Evolutionary conservation across 2,888 invertebrate species (phyloP).

Genomic region (Mesoligia furuncula): DNA sequence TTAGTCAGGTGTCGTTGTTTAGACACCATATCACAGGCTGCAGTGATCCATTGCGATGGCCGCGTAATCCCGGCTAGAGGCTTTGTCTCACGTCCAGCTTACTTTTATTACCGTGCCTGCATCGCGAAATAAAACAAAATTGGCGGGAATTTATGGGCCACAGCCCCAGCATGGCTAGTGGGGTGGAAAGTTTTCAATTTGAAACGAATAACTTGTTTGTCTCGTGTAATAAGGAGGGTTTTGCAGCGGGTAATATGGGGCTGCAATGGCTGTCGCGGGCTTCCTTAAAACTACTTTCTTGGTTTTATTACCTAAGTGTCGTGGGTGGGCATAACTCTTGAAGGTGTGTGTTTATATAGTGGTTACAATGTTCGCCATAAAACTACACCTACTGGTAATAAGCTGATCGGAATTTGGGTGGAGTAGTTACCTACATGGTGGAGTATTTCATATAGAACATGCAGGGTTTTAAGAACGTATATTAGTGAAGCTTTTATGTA

Average conservation of each 20-base stretch:
- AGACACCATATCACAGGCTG: slow-evolving; percentile 85
- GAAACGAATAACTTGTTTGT: slow-evolving; percentile 90
- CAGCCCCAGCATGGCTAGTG: slow-evolving; percentile 87
- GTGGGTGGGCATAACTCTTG: slow-evolving; percentile 79
- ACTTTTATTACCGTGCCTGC: slow-evolving; percentile 90
- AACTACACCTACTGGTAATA: slow-evolving; percentile 53
- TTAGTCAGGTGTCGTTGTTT: slow-evolving; percentile 85
- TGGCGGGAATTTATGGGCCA: slow-evolving; percentile 90
- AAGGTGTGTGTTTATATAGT: slow-evolving; percentile 71
- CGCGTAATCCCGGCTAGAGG: slow-evolving; percentile 88
- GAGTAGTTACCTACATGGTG: slow-evolving; percentile 40
- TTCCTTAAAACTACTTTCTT: slow-evolving; percentile 89
- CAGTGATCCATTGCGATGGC: slow-evolving; percentile 89
- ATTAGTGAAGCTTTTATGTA: neutral
- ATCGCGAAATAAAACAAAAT: slow-evolving; percentile 90
- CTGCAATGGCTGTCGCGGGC: slow-evolving; percentile 86
- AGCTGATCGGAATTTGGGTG: slow-evolving; percentile 56
- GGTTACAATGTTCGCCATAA: slow-evolving; percentile 67
- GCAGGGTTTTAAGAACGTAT: neutral
- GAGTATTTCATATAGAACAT: neutral
- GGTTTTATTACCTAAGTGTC: slow-evolving; percentile 88
- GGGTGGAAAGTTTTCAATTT: slow-evolving; percentile 90
- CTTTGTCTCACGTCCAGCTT: slow-evolving; percentile 90
- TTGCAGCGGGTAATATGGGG: slow-evolving; percentile 86
- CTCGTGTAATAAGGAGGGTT: slow-evolving; percentile 88